Percentiles rank a stretch among this genome's conserved stretches.
Conservation (phyloP, 2,888 invertebrate species). For the Drosophila parthenogenetica region DNA sequence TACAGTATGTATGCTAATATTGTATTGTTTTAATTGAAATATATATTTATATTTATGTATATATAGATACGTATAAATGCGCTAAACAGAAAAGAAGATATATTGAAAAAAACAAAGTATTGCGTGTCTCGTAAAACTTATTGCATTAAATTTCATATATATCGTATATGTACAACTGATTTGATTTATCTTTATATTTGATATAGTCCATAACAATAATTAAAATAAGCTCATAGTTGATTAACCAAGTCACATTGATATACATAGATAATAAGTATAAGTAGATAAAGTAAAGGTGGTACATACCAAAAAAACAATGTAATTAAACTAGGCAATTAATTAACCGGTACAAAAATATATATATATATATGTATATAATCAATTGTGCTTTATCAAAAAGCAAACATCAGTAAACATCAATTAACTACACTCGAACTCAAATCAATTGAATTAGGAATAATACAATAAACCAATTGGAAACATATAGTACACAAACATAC, state of each 20-base stretch:
- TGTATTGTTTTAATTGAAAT: conserved; percentile 44
- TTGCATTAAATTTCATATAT: conserved; percentile 30
- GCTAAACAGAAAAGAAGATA: conserved; percentile 65
- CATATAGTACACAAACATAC: conserved; percentile 27
- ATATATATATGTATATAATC: conserved; percentile 38
- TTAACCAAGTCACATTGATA: conserved; percentile 64
- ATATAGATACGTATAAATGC: conserved; percentile 61
- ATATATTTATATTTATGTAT: conserved; percentile 16
- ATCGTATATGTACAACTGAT: conserved; percentile 67
- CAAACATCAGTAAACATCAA: conserved; percentile 55
- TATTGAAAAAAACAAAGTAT: conserved; percentile 48
- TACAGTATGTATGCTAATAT: conserved; percentile 49
- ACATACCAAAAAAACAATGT: conserved; percentile 72
- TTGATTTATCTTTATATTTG: conserved; percentile 41
- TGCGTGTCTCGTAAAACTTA: conserved; percentile 59
- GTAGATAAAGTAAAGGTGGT: conserved; percentile 55
- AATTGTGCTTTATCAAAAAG: conserved; percentile 56
- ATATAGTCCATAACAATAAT: conserved; percentile 74
- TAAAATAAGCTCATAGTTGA: conserved; percentile 61
- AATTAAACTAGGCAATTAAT: conserved; percentile 73
- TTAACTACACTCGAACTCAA: conserved; percentile 58
- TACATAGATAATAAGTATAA: conserved; percentile 39
- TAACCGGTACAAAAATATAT: conserved; percentile 66
- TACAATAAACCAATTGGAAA: conserved; percentile 41
- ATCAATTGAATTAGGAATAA: conserved; percentile 38